phyloP scores from a whole-genome alignment of 2,888 invertebrate genomes.

The Erebia aethiops region DNA sequence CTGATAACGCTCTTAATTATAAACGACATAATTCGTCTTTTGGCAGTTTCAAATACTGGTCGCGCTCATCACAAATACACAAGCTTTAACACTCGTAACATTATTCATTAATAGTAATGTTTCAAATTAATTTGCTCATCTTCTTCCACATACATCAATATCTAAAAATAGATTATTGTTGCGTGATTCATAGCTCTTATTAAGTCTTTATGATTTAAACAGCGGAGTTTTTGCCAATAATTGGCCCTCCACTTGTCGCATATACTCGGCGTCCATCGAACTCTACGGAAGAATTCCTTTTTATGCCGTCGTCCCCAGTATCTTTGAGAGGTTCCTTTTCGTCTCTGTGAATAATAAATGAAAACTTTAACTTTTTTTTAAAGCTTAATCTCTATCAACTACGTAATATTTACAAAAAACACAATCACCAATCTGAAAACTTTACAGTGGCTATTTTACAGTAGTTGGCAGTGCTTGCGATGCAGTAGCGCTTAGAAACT shows the following conservation, averaged over 20 bases:
- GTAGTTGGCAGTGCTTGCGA: not conserved
- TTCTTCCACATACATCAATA: not conserved
- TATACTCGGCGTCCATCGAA: slow-evolving; percentile 92
- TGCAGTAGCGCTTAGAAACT: slow-evolving; percentile 13
- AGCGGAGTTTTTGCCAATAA: slow-evolving; percentile 95
- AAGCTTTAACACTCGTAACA: slow-evolving; percentile 55
- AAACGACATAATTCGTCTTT: slow-evolving; percentile 59
- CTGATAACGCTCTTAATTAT: slow-evolving; percentile 58
- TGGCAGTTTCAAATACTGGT: slow-evolving; percentile 78
- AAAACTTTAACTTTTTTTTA: slow-evolving; percentile 4
- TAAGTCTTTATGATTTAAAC: slow-evolving; percentile 77
- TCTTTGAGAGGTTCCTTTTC: slow-evolving; percentile 92
- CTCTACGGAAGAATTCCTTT: slow-evolving; percentile 90
- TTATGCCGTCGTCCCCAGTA: slow-evolving; percentile 85
- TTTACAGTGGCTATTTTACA: slow-evolving; percentile 5
- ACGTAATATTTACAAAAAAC: slow-evolving; percentile 20
- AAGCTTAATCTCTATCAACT: not conserved
- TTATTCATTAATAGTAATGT: slow-evolving; percentile 19
- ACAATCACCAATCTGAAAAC: slow-evolving; percentile 36
- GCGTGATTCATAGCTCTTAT: not conserved
- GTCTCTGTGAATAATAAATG: slow-evolving; percentile 77
- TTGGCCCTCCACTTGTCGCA: slow-evolving; percentile 91
- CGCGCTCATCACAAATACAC: slow-evolving; percentile 73
- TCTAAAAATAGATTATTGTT: slow-evolving; percentile 6
- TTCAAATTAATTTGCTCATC: slow-evolving; percentile 6